Percentiles rank a stretch among this genome's conserved stretches.
phyloP scores from a whole-genome alignment of 2,113 vertebrate genomes.

The Ceyx melanurus region DNA sequence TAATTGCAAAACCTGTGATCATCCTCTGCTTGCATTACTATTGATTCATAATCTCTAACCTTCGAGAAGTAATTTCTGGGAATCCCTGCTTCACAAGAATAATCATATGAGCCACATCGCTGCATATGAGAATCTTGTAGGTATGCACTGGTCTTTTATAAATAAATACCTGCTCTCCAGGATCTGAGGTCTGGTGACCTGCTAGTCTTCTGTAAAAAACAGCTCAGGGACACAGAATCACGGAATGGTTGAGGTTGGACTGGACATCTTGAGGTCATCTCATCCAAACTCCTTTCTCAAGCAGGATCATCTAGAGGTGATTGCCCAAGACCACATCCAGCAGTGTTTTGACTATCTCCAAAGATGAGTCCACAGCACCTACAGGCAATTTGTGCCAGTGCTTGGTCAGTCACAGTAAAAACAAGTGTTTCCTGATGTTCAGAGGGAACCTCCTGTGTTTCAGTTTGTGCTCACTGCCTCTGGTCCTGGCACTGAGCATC shows the following conservation, averaged over 20 bases:
- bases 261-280: background rate
- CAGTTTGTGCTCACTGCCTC: background rate
- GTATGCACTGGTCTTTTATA: background rate
- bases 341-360: background rate
- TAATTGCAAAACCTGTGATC: background rate
- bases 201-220: background rate
- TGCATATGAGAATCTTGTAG: background rate
- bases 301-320: background rate
- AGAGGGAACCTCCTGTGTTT: background rate
- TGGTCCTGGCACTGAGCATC: background rate
- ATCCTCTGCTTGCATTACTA: background rate
- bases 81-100: background rate
- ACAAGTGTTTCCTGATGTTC: background rate
- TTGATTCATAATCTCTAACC: background rate
- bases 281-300: background rate
- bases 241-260: background rate
- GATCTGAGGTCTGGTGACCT: background rate
- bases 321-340: background rate
- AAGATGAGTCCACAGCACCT: background rate
- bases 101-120: background rate
- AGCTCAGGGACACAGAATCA: background rate
- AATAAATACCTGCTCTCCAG: background rate
- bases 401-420: background rate
- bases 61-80: background rate
- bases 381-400: background rate